A percentile compares a stretch with the other conserved stretches of the same genome.
Evolutionary conservation across 1,140 invertebrate species (phyloP).

Genomic region (Lepidurus couesii): DNA sequence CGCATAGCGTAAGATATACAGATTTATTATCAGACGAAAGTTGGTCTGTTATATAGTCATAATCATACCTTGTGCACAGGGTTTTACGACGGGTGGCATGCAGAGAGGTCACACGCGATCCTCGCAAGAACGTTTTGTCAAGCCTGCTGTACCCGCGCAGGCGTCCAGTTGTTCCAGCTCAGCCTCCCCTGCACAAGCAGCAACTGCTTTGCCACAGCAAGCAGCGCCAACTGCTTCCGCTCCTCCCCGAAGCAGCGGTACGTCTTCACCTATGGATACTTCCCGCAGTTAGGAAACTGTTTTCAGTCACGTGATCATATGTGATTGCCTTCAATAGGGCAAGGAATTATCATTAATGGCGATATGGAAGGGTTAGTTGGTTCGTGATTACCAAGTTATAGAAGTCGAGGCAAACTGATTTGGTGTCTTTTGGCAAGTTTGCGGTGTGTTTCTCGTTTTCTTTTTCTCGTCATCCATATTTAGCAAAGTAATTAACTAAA

Average conservation of each 20-base stretch:
- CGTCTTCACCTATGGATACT: slow-evolving; percentile 41
- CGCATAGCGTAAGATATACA: slow-evolving; percentile 36
- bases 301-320: neutral
- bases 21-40: slow-evolving; percentile 36
- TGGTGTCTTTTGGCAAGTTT: neutral
- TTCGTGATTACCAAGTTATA: too few relatives aligned
- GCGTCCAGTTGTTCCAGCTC: slow-evolving; percentile 36
- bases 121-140: slow-evolving; percentile 69
- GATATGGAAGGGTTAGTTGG: neutral
- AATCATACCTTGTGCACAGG: slow-evolving; percentile 37
- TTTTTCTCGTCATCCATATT: neutral
- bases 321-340: neutral
- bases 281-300: slow-evolving; percentile 35
- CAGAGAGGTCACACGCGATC: slow-evolving; percentile 47
- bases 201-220: slow-evolving; percentile 37
- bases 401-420: neutral
- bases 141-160: slow-evolving; percentile 59
- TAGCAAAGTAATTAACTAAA: neutral
- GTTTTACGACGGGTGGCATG: slow-evolving; percentile 46
- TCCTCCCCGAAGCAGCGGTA: slow-evolving; percentile 34
- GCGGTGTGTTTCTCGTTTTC: slow-evolving; percentile 4
- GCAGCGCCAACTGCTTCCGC: slow-evolving; percentile 35
- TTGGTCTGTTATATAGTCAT: neutral
- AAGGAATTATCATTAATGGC: neutral
- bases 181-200: slow-evolving; percentile 36